Percentiles rank a stretch among this genome's conserved stretches.
Evolutionary conservation across 2,113 vertebrate species (phyloP).

Genomic region (Axis porcinus): DNA sequence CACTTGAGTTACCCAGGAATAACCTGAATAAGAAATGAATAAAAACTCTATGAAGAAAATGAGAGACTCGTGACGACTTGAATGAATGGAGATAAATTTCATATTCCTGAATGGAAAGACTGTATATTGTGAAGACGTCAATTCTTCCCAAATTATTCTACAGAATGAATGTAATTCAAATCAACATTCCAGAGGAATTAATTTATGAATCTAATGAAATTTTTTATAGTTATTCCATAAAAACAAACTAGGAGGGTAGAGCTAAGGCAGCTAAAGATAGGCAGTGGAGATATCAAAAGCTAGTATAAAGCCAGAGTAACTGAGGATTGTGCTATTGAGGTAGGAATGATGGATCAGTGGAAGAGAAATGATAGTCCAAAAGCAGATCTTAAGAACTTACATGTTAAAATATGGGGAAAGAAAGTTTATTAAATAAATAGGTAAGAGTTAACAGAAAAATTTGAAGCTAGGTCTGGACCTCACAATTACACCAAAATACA

Average conservation of each 20-base stretch:
- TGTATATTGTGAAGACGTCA: not conserved
- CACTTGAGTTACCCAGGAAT: constrained; percentile 37
- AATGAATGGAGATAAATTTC: constrained; percentile 23
- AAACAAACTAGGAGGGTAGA: not conserved
- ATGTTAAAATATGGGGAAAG: not conserved
- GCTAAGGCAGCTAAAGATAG: not conserved
- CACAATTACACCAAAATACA: not conserved
- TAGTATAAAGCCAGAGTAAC: not conserved
- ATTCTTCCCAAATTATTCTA: not conserved
- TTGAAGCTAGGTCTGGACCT: not conserved
- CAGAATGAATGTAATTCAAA: constrained; percentile 24
- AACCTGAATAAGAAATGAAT: constrained; percentile 52
- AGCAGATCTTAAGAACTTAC: not conserved
- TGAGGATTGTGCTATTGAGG: not conserved
- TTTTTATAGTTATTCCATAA: not conserved
- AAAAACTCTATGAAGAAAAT: constrained; percentile 34
- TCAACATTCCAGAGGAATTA: not conserved
- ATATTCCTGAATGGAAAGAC: constrained; percentile 9
- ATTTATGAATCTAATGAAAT: not conserved
- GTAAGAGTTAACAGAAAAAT: not conserved
- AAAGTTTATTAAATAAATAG: not conserved
- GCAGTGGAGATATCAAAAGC: not conserved
- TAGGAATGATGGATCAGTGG: not conserved
- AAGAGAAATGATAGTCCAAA: not conserved
- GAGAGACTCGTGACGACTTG: not conserved